Base-by-base conservation (phyloP, 2,113 vertebrate genomes). In the Enhydra lutris region DNA sequence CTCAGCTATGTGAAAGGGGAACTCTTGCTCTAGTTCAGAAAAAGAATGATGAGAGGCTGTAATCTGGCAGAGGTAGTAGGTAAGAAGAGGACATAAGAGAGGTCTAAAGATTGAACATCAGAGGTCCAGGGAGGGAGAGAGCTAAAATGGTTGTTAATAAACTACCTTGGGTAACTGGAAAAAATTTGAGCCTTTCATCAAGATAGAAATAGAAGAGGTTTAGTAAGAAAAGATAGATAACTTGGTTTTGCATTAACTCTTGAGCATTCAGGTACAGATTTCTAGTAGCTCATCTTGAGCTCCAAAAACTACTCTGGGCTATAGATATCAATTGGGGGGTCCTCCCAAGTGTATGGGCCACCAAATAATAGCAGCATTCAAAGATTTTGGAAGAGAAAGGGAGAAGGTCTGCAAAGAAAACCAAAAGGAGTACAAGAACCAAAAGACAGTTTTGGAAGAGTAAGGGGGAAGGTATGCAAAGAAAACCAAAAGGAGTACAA, bases 371-470 rank as follows among this genome's bases (percentile, higher is more conserved):
- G 31, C 39, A 67, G 1, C 17, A 71, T 50, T 36, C 18, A 45
- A 92, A 86, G 1, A 4, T 89, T 95, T 94, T 50, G 13, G 31
- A 89, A 94, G 55, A 61, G 2, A 47, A 91, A 45, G 26, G 65
- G 24, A 47, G n/a, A 55, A 82, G 50, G 47, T 11, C 20, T 89
- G 18, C 26, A 91, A 80, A 90, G 11, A 61, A 90, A 93, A 91
- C 10, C 26, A 73, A 78, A 92, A 78, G 26, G 31, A 52, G 11
- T 31, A 79, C 52, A 81, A 84, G 34, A 69, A 61, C 7, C 10
- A 76, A 69, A 55, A 85, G 42, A 42, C 42, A 42, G 42, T 89
- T 95, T 94, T 50, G 13, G 31, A 89, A 94, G 55, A 61, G 2
- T 39, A 91, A 45, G 26, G 65, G 23, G 55, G n/a, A 55, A 82